Conservation (phyloP, 2,797 vertebrate species). For the Falco berigora region DNA sequence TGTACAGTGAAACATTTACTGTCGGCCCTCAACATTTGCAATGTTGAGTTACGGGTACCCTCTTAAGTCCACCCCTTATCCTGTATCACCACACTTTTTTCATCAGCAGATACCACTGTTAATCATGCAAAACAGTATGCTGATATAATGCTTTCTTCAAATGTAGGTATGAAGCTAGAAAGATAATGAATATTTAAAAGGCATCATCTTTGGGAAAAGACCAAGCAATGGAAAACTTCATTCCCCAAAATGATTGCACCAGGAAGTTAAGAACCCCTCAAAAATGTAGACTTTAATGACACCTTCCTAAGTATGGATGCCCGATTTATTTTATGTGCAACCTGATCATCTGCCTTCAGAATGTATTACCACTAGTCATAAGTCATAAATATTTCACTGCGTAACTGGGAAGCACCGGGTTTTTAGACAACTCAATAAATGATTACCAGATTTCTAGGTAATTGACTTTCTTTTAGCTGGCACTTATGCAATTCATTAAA, state of each 20-base stretch:
- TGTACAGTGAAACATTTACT: background rate
- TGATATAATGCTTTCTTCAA: background rate
- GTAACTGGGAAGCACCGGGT: background rate
- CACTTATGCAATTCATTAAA: background rate
- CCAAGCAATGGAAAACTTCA: background rate
- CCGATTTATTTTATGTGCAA: background rate
- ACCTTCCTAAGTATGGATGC: background rate
- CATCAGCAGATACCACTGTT: background rate
- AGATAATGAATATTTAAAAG: background rate
- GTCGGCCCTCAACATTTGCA: background rate
- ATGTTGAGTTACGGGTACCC: background rate
- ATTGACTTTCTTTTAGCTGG: background rate
- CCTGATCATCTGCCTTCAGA: background rate
- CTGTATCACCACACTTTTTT: background rate
- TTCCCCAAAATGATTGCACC: background rate
- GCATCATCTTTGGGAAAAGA: background rate
- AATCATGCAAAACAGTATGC: background rate
- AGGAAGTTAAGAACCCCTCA: background rate
- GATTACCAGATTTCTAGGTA: background rate
- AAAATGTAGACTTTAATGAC: background rate
- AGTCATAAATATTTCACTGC: background rate
- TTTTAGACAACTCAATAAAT: background rate
- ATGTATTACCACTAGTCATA: background rate
- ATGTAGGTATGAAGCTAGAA: background rate
- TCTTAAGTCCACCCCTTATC: background rate